These are phyloP conservation scores for Dioctria rufipes DNA, from an alignment of 2,888 invertebrate genomes.

Conservation along the genomic window DNA sequence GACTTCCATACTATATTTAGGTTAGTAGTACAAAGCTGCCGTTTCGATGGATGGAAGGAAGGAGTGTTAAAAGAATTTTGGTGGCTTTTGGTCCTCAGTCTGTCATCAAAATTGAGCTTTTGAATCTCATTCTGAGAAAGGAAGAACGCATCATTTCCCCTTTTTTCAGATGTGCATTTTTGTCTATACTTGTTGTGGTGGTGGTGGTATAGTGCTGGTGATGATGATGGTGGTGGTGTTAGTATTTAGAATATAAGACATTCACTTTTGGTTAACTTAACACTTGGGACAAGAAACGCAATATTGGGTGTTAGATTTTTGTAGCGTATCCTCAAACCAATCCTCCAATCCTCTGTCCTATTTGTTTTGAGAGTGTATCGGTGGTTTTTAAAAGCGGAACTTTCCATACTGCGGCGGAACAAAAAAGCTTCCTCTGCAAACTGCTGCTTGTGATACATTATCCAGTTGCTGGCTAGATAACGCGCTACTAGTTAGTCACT, in stretches of 20 bases:
- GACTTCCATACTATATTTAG: slow-evolving; percentile 30
- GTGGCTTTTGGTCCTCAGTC: too few species aligned
- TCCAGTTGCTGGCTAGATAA: slow-evolving; percentile 46
- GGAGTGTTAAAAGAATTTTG: too few species aligned
- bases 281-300: slow-evolving; percentile 17
- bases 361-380: slow-evolving; percentile 11
- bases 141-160: not conserved
- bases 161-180: slow-evolving; percentile 26
- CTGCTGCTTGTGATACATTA: slow-evolving; percentile 39
- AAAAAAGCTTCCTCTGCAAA: slow-evolving; percentile 51
- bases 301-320: not conserved
- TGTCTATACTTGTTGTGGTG: not conserved
- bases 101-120: not conserved
- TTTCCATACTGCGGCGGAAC: slow-evolving; percentile 50
- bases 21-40: slow-evolving; percentile 48
- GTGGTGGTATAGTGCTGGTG: too few species aligned
- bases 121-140: slow-evolving; percentile 23
- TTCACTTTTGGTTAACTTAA: slow-evolving; percentile 32
- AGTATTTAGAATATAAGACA: not conserved
- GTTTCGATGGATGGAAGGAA: slow-evolving; percentile 6
- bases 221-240: slow-evolving; percentile 5
- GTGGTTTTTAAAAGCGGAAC: slow-evolving; percentile 29
- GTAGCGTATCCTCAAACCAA: not conserved
- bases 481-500: slow-evolving; percentile 25
- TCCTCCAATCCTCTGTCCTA: too few species aligned